A percentile compares a stretch with the other conserved stretches of the same genome.
These are phyloP conservation scores for Stenolophus ochropezus DNA, from an alignment of 2,888 invertebrate genomes.

Conservation along the genomic window DNA sequence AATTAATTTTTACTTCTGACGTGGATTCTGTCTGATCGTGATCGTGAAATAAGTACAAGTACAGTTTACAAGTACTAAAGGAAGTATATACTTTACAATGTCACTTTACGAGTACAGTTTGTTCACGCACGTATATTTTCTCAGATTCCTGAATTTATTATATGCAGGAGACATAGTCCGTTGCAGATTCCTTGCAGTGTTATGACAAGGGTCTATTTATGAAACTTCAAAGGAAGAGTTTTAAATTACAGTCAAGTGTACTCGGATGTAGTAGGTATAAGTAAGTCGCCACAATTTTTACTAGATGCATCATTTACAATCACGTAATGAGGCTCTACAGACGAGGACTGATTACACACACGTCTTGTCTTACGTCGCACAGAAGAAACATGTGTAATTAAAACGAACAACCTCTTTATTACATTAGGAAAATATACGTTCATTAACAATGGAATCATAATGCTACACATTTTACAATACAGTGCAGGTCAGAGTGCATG, in stretches of 20 bases:
- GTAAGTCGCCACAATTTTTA: constrained; percentile 5
- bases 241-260: constrained; percentile 29
- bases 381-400: neutral
- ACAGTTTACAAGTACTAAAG: no score
- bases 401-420: neutral
- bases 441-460: no score
- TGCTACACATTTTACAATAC: no score
- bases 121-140: neutral
- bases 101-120: no score
- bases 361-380: neutral
- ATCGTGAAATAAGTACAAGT: no score
- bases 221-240: constrained; percentile 36
- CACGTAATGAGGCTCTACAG: neutral
- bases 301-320: neutral
- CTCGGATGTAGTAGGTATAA: constrained; percentile 22
- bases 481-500: no score
- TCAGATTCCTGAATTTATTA: neutral
- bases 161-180: neutral
- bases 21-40: no score
- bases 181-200: constrained; percentile 19
- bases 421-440: no score
- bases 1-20: no score
- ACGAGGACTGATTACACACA: neutral
- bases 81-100: no score
- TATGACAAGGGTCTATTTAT: constrained; percentile 37